A percentile compares a stretch with the other conserved stretches of the same genome.
Conservation (phyloP, 2,797 vertebrate species). For the Macrochelys suwanniensis region DNA sequence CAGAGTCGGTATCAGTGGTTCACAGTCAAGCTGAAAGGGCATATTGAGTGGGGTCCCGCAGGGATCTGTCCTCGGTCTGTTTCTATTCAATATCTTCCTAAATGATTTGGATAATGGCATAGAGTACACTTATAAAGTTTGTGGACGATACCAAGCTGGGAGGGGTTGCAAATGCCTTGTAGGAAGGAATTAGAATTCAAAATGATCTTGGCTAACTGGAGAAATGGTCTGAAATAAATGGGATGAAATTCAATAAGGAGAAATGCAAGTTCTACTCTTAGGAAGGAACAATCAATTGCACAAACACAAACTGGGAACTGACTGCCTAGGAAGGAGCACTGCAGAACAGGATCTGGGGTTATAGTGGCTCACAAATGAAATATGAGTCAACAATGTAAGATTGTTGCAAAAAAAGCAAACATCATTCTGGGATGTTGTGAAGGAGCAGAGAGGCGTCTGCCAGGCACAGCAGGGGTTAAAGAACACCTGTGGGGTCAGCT, state of each 20-base stretch:
- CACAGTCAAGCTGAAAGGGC: not conserved
- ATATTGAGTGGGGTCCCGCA: not conserved
- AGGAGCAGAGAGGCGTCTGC: no score
- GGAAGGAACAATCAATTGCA: not conserved
- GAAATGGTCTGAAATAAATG: not conserved
- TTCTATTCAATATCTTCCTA: not conserved
- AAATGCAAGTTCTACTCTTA: not conserved
- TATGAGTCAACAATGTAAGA: not conserved
- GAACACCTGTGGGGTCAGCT: no score
- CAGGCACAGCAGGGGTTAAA: no score
- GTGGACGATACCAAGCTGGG: not conserved
- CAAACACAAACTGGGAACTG: not conserved
- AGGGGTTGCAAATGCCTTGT: not conserved
- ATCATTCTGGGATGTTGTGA: not conserved
- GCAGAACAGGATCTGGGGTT: no score
- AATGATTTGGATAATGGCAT: not conserved
- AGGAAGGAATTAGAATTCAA: not conserved
- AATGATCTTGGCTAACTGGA: not conserved
- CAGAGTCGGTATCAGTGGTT: not conserved
- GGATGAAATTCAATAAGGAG: not conserved
- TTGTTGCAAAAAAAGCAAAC: not conserved
- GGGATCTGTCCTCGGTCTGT: not conserved
- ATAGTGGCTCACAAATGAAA: not conserved
- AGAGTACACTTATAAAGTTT: not conserved
- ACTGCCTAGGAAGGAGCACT: not conserved